phyloP scores from a whole-genome alignment of 2,797 vertebrate genomes.

The Miichthys miiuy region DNA sequence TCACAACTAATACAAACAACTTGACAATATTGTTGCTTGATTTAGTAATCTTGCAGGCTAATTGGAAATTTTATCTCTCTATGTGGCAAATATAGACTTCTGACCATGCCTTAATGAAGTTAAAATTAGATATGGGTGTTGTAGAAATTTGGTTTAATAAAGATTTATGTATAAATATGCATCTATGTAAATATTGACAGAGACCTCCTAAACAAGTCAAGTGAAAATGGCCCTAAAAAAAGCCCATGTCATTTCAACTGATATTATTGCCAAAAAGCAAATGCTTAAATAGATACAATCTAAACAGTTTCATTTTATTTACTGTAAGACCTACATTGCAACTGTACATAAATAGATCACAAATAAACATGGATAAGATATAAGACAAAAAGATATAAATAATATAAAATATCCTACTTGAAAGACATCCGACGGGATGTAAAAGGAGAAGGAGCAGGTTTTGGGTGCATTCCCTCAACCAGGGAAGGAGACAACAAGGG shows the following conservation, averaged over 20 bases:
- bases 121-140: background rate
- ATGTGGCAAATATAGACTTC: constrained; percentile 17
- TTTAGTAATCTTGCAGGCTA: constrained; percentile 10
- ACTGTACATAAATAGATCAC: no score
- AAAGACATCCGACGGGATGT: no score
- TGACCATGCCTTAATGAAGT: background rate
- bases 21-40: background rate
- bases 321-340: no score
- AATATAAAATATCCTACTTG: no score
- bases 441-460: background rate
- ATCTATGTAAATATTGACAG: background rate
- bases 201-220: background rate
- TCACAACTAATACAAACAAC: constrained; percentile 15
- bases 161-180: background rate
- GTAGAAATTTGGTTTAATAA: background rate
- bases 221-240: background rate
- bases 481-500: background rate
- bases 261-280: background rate
- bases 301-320: no score
- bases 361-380: no score
- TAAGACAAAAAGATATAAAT: no score
- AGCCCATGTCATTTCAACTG: background rate
- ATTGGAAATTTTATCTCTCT: constrained; percentile 18
- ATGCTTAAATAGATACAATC: no score
- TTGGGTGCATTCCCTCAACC: no score